A percentile compares a stretch with the other conserved stretches of the same genome.
Conservation (phyloP, 2,888 invertebrate genomes). For the Cryptus viduatorius region DNA sequence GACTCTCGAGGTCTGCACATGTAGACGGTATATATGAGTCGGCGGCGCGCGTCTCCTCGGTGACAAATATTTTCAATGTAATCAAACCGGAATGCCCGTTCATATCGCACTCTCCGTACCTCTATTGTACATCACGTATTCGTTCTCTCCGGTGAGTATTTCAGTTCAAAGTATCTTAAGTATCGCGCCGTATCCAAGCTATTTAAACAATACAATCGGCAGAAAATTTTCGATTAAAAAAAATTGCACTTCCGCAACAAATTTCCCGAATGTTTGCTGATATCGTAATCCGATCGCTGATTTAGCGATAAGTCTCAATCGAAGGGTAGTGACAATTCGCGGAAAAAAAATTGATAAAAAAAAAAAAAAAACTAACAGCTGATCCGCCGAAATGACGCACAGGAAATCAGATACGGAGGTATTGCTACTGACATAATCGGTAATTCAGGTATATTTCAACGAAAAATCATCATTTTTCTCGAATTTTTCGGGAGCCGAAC, state of each 20-base stretch:
- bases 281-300: neutral
- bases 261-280: neutral
- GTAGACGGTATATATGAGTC: slow-evolving; percentile 46
- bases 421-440: neutral
- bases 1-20: slow-evolving; percentile 64
- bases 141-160: slow-evolving; percentile 2
- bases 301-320: neutral
- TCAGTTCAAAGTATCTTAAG: neutral
- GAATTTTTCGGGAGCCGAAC: neutral
- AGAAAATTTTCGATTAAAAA: neutral
- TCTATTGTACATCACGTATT: slow-evolving; percentile 31
- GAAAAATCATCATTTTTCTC: neutral
- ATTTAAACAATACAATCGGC: neutral
- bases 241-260: neutral
- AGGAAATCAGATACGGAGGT: neutral
- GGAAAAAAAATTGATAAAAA: neutral
- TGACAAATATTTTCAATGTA: slow-evolving; percentile 71
- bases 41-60: slow-evolving; percentile 52
- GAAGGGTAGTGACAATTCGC: neutral
- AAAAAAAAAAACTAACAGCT: too few relatives aligned
- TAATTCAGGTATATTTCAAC: neutral
- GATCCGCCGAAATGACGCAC: neutral
- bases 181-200: neutral
- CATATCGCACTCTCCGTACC: slow-evolving; percentile 29
- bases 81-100: slow-evolving; percentile 60